Evolutionary conservation across 2,797 vertebrate genomes (phyloP).

Genomic region (Lepilemur septentrionalis): DNA sequence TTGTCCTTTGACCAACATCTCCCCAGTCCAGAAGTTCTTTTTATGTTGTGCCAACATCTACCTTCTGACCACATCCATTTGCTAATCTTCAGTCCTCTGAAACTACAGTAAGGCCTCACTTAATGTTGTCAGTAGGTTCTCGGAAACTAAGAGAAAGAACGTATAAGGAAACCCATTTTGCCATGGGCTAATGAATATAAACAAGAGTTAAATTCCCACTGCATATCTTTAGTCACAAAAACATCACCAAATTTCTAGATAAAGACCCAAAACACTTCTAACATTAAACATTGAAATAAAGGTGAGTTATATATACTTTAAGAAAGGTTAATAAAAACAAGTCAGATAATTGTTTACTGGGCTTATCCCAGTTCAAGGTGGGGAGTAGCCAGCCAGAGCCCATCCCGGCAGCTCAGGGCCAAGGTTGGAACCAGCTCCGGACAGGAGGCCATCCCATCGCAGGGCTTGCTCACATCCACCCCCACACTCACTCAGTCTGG

Average conservation of each 20-base stretch:
- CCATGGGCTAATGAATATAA: neutral
- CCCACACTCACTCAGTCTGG: neutral
- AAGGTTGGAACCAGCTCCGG: neutral
- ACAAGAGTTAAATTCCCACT: neutral
- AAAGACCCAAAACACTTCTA: neutral
- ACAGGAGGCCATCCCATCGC: neutral
- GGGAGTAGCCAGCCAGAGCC: neutral
- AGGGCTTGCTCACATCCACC: neutral
- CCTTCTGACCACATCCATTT: neutral
- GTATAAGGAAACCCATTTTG: neutral
- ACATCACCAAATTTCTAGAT: neutral
- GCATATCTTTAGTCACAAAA: neutral
- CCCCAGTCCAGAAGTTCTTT: neutral
- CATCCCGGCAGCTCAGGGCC: neutral
- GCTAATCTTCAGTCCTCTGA: constrained; percentile 25
- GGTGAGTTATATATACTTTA: neutral
- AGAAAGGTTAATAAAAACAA: neutral
- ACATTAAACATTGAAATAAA: neutral
- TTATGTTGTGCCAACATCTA: constrained; percentile 7
- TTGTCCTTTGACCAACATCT: neutral
- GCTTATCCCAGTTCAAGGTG: neutral
- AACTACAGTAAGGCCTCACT: neutral
- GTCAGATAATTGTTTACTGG: neutral
- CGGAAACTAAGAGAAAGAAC: neutral
- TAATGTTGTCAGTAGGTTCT: neutral